Evolutionary conservation across 2,797 vertebrate genomes (phyloP).

Genomic region (Syngnathus acus): DNA sequence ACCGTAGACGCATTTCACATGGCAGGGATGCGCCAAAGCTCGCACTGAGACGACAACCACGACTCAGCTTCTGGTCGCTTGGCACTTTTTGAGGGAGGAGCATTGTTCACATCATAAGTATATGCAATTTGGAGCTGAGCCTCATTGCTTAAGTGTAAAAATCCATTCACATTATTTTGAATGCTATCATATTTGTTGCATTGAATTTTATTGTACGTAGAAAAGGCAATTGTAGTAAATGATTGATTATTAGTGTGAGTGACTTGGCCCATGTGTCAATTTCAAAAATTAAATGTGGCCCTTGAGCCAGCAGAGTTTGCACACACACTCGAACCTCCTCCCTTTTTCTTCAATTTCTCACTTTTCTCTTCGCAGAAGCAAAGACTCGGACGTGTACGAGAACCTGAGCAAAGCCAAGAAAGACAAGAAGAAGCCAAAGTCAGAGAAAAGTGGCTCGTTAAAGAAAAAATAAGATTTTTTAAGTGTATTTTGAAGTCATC

Average conservation of each 20-base stretch:
- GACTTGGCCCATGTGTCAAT: not conserved
- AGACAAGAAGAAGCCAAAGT: conserved; percentile 77
- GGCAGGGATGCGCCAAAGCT: conserved; percentile 25
- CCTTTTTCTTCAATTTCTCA: not conserved
- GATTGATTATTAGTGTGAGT: too few relatives aligned
- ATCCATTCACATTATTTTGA: too few relatives aligned
- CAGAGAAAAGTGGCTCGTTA: conserved; percentile 79
- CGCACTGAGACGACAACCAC: conserved; percentile 25
- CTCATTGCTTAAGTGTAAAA: not conserved
- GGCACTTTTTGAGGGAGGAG: not conserved
- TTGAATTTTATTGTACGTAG: too few relatives aligned
- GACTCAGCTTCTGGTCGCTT: not conserved
- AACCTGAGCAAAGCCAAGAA: conserved; percentile 81
- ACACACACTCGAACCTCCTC: not conserved
- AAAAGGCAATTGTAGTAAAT: too few relatives aligned
- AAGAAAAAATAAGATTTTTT: conserved; percentile 76
- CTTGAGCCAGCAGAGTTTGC: too few relatives aligned
- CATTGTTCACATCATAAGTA: not conserved
- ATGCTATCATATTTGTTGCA: too few relatives aligned
- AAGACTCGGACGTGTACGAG: conserved; percentile 80
- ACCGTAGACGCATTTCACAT: conserved; percentile 1
- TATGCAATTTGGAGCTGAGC: not conserved
- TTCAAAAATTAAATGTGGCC: not conserved
- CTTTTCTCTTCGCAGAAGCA: conserved; percentile 66
- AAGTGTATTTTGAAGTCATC: conserved; percentile 21